Percentiles rank a stretch among this genome's conserved stretches.
phyloP scores from a whole-genome alignment of 2,113 vertebrate species.

The Siniperca chuatsi region DNA sequence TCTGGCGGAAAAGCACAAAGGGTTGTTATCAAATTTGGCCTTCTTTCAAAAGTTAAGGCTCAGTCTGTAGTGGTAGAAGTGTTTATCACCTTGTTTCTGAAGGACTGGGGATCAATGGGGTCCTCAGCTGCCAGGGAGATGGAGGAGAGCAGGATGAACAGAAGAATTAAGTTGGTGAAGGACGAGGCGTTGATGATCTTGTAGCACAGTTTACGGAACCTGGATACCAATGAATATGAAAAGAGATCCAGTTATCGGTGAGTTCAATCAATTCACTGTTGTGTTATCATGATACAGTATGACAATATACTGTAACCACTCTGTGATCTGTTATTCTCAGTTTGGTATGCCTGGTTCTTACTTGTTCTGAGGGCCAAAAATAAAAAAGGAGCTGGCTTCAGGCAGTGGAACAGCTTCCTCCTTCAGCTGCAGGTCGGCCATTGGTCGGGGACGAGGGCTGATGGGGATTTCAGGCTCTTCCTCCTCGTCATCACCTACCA shows the following conservation, averaged over 20 bases:
- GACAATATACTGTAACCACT: neutral
- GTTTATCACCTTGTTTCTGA: slow-evolving; percentile 90
- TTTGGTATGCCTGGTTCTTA: slow-evolving; percentile 71
- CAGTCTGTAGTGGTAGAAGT: accelerated
- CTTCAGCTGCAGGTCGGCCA: slow-evolving; percentile 96
- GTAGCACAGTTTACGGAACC: slow-evolving; percentile 94
- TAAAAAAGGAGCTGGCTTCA: slow-evolving; percentile 96
- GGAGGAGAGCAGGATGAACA: slow-evolving; percentile 98
- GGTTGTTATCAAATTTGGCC: neutral
- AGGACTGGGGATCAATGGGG: slow-evolving; percentile 92
- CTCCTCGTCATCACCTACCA: slow-evolving; percentile 94
- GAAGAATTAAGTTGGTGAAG: slow-evolving; percentile 98
- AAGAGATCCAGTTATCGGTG: neutral
- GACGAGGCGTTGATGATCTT: slow-evolving; percentile 95
- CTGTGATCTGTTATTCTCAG: neutral
- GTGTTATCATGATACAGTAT: neutral
- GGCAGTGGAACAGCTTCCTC: slow-evolving; percentile 97
- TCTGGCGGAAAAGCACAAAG: slow-evolving; percentile 78
- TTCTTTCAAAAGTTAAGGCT: neutral
- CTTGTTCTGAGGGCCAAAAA: slow-evolving; percentile 98
- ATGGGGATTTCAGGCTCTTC: slow-evolving; percentile 94
- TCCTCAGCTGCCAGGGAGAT: slow-evolving; percentile 97
- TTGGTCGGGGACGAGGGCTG: slow-evolving; percentile 94
- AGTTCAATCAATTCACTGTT: neutral
- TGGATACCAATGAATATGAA: slow-evolving; percentile 54